Evolutionary conservation across 2,888 invertebrate species (phyloP).

Genomic region (Ochropleura leucogaster): DNA sequence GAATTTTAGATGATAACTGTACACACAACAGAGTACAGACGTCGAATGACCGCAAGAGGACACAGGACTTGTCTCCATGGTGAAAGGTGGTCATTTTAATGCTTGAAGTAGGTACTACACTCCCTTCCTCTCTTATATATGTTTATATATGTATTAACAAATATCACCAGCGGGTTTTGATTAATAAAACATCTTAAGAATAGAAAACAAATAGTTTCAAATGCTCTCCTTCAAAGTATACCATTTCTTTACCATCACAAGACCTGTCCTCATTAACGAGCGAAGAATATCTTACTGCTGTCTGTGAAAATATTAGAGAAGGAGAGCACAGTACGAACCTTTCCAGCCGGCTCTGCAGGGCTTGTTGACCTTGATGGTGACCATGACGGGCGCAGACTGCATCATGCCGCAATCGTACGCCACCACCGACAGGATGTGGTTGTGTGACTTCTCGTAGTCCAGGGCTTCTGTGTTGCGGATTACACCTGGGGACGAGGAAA

Average conservation of each 20-base stretch:
- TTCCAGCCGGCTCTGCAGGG: slow-evolving; percentile 95
- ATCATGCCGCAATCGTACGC: slow-evolving; percentile 99
- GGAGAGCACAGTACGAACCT: slow-evolving; percentile 85
- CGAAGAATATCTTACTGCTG: not conserved
- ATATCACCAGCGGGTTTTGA: no score
- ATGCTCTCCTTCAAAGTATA: not conserved
- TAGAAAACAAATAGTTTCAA: no score
- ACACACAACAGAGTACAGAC: not conserved
- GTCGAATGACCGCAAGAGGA: not conserved
- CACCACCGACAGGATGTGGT: slow-evolving; percentile 98
- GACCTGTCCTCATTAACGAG: not conserved
- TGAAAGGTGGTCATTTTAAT: not conserved
- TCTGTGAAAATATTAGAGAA: not conserved
- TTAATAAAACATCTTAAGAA: no score
- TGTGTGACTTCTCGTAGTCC: slow-evolving; percentile 97
- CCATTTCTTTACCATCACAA: not conserved
- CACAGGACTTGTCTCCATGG: not conserved
- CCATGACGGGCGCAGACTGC: slow-evolving; percentile 97
- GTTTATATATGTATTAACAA: no score
- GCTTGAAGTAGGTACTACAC: not conserved
- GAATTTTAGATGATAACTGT: not conserved
- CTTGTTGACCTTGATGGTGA: slow-evolving; percentile 97
- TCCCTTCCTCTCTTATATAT: no score
- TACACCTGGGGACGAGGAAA: slow-evolving; percentile 90
- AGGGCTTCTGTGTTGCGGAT: slow-evolving; percentile 98